These are phyloP conservation scores for Pyrrhopygopsis socrates DNA, from an alignment of 2,888 invertebrate genomes.

Conservation along the genomic window DNA sequence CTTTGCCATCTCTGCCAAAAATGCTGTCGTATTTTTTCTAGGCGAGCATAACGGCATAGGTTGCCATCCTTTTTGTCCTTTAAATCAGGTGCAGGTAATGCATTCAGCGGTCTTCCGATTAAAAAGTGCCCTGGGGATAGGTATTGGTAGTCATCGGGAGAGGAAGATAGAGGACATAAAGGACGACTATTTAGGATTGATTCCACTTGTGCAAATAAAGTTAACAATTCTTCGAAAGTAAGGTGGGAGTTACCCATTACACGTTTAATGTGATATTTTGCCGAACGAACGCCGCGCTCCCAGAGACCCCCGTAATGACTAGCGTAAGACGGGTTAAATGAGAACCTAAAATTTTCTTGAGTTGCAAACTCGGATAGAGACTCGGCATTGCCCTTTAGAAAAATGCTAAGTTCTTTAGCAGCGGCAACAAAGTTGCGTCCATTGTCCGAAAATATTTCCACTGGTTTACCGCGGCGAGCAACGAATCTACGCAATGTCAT, in stretches of 20 bases:
- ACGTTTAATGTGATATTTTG: constrained; percentile 2
- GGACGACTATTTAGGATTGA: background rate
- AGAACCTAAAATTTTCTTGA: constrained; percentile 16
- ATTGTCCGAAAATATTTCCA: constrained; percentile 85
- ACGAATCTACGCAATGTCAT: constrained; percentile 83
- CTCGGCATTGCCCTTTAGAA: constrained; percentile 45
- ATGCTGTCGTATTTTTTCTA: constrained; percentile 32
- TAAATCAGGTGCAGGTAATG: constrained; percentile 9
- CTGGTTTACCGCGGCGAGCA: constrained; percentile 84
- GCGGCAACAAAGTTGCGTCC: constrained; percentile 73
- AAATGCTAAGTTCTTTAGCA: constrained; percentile 45
- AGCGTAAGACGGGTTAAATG: background rate
- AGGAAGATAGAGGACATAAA: background rate
- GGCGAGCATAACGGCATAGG: constrained; percentile 8
- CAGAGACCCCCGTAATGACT: constrained; percentile 18
- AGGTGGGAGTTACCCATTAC: background rate
- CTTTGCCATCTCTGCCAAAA: constrained; percentile 51
- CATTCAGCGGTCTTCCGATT: constrained; percentile 21
- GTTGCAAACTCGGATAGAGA: constrained; percentile 49
- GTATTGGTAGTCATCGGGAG: constrained; percentile 4
- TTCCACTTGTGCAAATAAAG: constrained; percentile 20
- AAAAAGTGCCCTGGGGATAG: constrained; percentile 39
- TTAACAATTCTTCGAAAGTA: background rate
- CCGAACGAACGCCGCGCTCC: constrained; percentile 4
- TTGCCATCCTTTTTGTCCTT: background rate